Percentiles rank a stretch among this genome's conserved stretches.
phyloP scores from a whole-genome alignment of 2,113 vertebrate genomes.

The Tetraodon nigroviridis region DNA sequence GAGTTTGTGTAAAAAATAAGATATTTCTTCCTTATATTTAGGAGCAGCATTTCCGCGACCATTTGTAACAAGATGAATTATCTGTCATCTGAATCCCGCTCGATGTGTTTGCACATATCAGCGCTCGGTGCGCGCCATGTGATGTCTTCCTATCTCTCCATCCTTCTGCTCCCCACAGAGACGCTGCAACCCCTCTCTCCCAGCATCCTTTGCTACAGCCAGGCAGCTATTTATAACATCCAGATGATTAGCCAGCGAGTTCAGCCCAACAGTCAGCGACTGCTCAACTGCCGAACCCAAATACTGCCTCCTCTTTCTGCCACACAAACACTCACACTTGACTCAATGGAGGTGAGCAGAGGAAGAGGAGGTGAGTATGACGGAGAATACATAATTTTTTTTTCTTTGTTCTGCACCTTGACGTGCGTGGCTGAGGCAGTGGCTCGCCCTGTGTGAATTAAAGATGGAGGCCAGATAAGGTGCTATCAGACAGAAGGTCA shows the following conservation, averaged over 20 bases:
- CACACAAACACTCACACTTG: slow-evolving; percentile 16
- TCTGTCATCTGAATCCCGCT: neutral
- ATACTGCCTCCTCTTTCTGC: slow-evolving; percentile 35
- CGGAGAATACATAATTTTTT: slow-evolving; percentile 29
- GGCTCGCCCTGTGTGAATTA: slow-evolving; percentile 40
- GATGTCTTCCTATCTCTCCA: slow-evolving; percentile 36
- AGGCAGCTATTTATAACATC: slow-evolving; percentile 75
- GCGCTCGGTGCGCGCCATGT: slow-evolving; percentile 27
- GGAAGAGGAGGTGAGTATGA: slow-evolving; percentile 19
- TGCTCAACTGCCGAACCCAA: slow-evolving; percentile 53
- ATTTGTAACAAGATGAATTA: neutral
- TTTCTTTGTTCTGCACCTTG: slow-evolving; percentile 35
- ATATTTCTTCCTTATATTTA: too few species aligned
- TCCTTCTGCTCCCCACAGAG: slow-evolving; percentile 40
- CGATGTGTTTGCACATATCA: slow-evolving; percentile 34
- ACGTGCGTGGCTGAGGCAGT: slow-evolving; percentile 37
- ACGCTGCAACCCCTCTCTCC: slow-evolving; percentile 63
- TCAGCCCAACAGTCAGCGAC: slow-evolving; percentile 60
- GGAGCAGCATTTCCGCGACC: neutral
- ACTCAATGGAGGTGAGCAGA: slow-evolving; percentile 7
- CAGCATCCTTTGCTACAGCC: slow-evolving; percentile 67
- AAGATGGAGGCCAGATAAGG: slow-evolving; percentile 49
- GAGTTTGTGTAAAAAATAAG: slow-evolving; percentile 23
- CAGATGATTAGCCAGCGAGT: slow-evolving; percentile 67
- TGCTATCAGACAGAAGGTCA: slow-evolving; percentile 48